These are phyloP conservation scores for Macaria liturata DNA, from an alignment of 2,888 invertebrate species.

Conservation along the genomic window DNA sequence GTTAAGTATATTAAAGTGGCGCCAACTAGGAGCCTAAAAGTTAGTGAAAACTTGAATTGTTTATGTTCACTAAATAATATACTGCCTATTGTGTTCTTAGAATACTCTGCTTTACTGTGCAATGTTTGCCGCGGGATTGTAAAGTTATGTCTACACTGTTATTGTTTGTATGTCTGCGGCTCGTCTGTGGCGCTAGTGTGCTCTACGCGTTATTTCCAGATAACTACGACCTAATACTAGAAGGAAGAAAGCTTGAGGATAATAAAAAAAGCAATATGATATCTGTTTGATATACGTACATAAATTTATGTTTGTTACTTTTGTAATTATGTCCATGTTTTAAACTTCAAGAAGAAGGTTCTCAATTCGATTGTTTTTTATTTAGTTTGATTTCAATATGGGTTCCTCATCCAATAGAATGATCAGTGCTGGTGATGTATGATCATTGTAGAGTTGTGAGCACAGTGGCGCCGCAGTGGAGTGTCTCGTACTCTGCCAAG, in stretches of 20 bases:
- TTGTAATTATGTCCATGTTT: too few species aligned
- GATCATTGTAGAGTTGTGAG: too few species aligned
- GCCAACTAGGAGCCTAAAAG: too few species aligned
- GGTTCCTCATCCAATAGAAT: too few species aligned
- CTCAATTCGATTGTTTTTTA: neutral
- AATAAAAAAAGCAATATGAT: too few species aligned
- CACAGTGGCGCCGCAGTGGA: constrained; percentile 6
- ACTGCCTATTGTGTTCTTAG: constrained; percentile 79
- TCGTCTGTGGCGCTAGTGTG: constrained; percentile 9
- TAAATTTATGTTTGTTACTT: too few species aligned
- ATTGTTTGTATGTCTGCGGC: constrained; percentile 53
- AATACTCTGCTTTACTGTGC: constrained; percentile 64
- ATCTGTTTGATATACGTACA: too few species aligned
- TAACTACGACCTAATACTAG: too few species aligned
- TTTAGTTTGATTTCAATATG: neutral
- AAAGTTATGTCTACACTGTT: constrained; percentile 67
- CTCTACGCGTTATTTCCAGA: too few species aligned
- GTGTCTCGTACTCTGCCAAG: constrained; percentile 7
- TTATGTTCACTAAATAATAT: constrained; percentile 62
- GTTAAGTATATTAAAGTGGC: too few species aligned
- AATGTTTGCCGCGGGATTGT: constrained; percentile 49
- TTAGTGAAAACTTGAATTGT: constrained; percentile 19
- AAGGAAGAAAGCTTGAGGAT: too few species aligned
- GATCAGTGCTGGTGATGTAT: too few species aligned
- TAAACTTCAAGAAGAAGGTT: neutral